Base-by-base conservation (phyloP, 2,113 vertebrate genomes). In the Podarcis raffonei region DNA sequence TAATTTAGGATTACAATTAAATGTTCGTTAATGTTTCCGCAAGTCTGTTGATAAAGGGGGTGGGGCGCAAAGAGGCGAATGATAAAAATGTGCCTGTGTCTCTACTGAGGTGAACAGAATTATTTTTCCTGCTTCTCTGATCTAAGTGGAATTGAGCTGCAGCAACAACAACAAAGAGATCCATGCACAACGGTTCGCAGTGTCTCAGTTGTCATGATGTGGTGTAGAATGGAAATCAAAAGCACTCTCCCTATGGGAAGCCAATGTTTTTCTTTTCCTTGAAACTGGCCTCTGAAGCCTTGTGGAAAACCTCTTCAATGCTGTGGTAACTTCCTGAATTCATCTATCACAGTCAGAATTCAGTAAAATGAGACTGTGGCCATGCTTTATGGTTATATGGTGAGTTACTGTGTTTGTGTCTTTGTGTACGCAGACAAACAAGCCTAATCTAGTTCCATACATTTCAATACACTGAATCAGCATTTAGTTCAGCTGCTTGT, bases 161-260 rank as follows among this genome's bases (percentile, higher is more conserved):
- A 42, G 59, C 71, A 75, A 30, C 18, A 53, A 83, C 75, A 87
- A 32, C 79, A 89, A 90, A 92, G 68, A 0, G 80, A 92, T 7
- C n/a, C 76, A 82, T 91, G 90, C 84, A 74, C 42, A 87, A 89
- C 68, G 20, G 27, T 78, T 32, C 42, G 89, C 72, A 66, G 32
- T 89, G 90, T 66, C 76, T 93, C 4, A 84, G 85, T 78, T 87
- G 92, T 91, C 81, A 83, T 85, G 57, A 83, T 13, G 5, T 35
- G 90, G 84, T 23, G 74, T 53, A 86, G 85, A 93, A 90, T 76
- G 83, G 90, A 90, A 90, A 85, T 42, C 0, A 77, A 75, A 25
- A 27, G 48, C 76, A 2, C 42, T 80, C 37, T 84, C 35, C 35
- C 37, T 90, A 4, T 72, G 79, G 86, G 93, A 83, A 35, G 86